phyloP scores from a whole-genome alignment of 2,113 vertebrate genomes.

The Sus scrofa region T2T-Sscrofa CM000818.6:10026501-10027000 shows the following conservation, averaged over 20 bases:
- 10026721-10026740: no score
- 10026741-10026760: not conserved
- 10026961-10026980: not conserved
- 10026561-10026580: no score
- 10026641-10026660: no score
- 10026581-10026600: no score
- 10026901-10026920: constrained; percentile 16
- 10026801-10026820: constrained; percentile 32
- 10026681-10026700: no score
- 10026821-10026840: not conserved
- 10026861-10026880: not conserved
- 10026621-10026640: no score
- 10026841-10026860: not conserved
- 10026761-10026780: not conserved
- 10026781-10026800: constrained; percentile 34
- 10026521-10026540: no score
- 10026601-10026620: no score
- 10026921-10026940: not conserved
- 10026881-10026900: not conserved
- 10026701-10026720: no score
- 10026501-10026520: no score
- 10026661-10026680: no score
- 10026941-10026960: constrained; percentile 11
- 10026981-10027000: constrained; percentile 41
- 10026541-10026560: no score